Evolutionary conservation across 2,113 vertebrate species (phyloP).

Genomic region (Irena cyanogastra): DNA sequence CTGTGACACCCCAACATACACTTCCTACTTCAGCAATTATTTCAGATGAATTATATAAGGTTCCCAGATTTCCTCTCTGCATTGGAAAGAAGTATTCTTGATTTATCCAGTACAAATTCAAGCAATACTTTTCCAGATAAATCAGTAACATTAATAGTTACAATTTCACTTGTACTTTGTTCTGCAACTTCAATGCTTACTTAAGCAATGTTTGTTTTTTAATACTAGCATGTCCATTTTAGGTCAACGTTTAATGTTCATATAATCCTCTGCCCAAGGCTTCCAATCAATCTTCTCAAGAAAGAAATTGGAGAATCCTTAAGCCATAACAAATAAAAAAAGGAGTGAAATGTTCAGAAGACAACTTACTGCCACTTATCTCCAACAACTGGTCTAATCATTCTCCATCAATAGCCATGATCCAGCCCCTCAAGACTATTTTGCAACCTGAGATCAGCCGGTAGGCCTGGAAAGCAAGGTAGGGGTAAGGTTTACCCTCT

Average conservation of each 20-base stretch:
- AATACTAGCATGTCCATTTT: background rate
- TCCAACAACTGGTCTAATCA: background rate
- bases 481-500: background rate
- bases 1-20: background rate
- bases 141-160: background rate
- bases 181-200: background rate
- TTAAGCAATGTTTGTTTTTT: background rate
- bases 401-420: background rate
- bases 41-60: slow-evolving; percentile 16
- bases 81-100: background rate
- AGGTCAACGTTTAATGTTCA: background rate
- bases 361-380: background rate
- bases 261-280: background rate
- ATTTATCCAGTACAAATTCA: background rate
- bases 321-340: background rate
- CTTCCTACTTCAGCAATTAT: slow-evolving; percentile 24
- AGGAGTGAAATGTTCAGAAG: background rate
- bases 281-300: background rate
- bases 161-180: background rate
- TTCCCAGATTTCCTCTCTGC: background rate
- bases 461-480: background rate
- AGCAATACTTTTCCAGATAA: background rate
- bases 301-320: background rate
- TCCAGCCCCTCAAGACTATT: background rate
- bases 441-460: background rate